These are phyloP conservation scores for Epizoanthus illoricatus DNA, from an alignment of 92 coral and sea anemone genomes.

Conservation along the genomic window DNA sequence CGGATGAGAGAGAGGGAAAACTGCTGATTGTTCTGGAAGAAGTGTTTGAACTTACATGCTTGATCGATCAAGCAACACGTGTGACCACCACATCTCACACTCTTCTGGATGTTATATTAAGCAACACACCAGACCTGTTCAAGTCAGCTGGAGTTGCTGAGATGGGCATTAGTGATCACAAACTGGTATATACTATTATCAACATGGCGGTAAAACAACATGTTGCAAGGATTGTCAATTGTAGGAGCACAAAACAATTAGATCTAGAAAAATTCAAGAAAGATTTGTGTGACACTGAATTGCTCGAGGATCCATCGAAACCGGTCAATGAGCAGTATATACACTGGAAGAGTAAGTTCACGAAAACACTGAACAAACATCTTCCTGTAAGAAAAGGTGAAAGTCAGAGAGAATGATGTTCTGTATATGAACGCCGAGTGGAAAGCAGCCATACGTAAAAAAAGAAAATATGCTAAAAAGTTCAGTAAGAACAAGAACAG, in stretches of 20 bases:
- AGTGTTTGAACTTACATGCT: neutral
- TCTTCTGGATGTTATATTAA: no score
- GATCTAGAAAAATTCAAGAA: constrained; percentile 30
- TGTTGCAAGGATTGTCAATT: constrained; percentile 28
- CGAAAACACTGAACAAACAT: constrained; percentile 17
- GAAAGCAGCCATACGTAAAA: constrained; percentile 41
- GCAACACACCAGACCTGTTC: no score
- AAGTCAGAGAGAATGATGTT: constrained; percentile 31
- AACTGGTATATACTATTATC: constrained; percentile 29
- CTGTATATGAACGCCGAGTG: constrained; percentile 38
- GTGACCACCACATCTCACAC: no score
- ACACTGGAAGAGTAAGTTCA: neutral
- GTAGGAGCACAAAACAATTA: constrained; percentile 39
- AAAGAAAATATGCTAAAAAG: constrained; percentile 15
- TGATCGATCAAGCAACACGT: neutral
- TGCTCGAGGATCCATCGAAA: neutral
- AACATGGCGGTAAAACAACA: constrained; percentile 35
- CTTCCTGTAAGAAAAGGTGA: constrained; percentile 41
- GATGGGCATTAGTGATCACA: no score
- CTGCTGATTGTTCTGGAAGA: constrained; percentile 6
- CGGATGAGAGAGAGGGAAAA: constrained; percentile 21
- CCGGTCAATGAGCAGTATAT: neutral
- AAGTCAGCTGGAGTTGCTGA: no score
- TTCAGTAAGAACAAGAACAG: neutral
- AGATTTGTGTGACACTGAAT: constrained; percentile 8